Evolutionary conservation across 2,797 vertebrate genomes (phyloP).

Genomic region (Myoxocephalus aenaeus): DNA sequence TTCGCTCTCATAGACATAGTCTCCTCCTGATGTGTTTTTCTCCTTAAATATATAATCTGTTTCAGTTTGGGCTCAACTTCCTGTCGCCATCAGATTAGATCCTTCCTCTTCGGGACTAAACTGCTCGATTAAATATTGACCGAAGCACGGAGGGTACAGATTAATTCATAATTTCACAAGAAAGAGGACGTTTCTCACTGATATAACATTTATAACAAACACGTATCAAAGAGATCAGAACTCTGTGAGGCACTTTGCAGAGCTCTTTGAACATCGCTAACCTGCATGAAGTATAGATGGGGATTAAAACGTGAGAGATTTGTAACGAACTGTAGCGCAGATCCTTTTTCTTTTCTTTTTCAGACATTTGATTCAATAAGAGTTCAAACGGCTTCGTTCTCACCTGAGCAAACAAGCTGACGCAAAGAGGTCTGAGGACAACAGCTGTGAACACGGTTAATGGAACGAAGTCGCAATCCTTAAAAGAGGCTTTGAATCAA

Average conservation of each 20-base stretch:
- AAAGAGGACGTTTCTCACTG: background rate
- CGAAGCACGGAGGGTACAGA: conserved; percentile 1
- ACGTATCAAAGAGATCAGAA: conserved; percentile 23
- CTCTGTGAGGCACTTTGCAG: background rate
- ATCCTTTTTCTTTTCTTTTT: background rate
- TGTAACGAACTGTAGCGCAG: background rate
- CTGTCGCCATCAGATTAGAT: conserved; percentile 16
- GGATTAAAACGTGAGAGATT: background rate
- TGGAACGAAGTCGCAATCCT: background rate
- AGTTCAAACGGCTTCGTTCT: background rate
- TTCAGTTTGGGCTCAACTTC: conserved; percentile 22
- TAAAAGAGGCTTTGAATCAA: too few relatives aligned
- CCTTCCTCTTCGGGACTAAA: conserved; percentile 17
- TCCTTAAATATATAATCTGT: conserved; percentile 3
- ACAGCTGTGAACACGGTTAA: background rate
- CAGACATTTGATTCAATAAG: background rate
- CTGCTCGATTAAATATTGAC: conserved; percentile 43
- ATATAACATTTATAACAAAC: conserved; percentile 13
- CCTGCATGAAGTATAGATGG: background rate
- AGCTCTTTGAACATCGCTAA: conserved; percentile 19
- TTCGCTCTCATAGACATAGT: too few relatives aligned
- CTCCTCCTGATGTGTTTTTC: too few relatives aligned
- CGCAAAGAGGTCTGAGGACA: background rate
- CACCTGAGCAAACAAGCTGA: background rate
- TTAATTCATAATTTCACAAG: conserved; percentile 29